phyloP scores from a whole-genome alignment of 2,888 invertebrate species.

The Andrena bucephala region DNA sequence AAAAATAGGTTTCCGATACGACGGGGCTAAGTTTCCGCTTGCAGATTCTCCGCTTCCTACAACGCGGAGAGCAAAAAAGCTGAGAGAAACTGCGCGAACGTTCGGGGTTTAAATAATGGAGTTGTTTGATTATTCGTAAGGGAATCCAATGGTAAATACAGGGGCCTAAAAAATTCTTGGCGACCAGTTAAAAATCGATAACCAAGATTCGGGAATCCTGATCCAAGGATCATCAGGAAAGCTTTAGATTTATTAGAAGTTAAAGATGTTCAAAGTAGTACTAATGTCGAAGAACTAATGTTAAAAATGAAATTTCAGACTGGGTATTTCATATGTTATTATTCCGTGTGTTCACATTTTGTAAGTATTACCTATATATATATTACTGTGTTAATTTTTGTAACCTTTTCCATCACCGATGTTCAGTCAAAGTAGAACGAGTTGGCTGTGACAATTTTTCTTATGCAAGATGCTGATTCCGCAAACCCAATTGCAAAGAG shows the following conservation, averaged over 20 bases:
- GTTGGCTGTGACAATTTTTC: neutral
- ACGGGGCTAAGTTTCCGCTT: constrained; percentile 40
- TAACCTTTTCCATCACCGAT: too few species aligned
- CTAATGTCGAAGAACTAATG: too few species aligned
- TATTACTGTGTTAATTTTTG: too few species aligned
- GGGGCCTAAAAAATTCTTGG: neutral
- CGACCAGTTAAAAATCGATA: neutral
- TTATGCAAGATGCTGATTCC: constrained; percentile 8
- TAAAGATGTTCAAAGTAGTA: too few species aligned
- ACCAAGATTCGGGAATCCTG: neutral
- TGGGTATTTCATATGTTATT: neutral
- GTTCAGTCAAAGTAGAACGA: neutral
- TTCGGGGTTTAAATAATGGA: constrained; percentile 33
- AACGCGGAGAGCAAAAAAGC: neutral
- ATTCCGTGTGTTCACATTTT: too few species aligned
- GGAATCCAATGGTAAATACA: constrained; percentile 13
- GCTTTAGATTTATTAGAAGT: too few species aligned
- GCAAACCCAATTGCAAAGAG: constrained; percentile 12
- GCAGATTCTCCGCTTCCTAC: constrained; percentile 31
- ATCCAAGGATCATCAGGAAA: neutral
- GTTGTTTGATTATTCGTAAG: constrained; percentile 20
- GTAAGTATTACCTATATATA: too few species aligned
- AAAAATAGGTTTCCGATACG: constrained; percentile 59
- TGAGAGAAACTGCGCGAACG: constrained; percentile 14
- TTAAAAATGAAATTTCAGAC: neutral